Evolutionary conservation across 2,113 vertebrate species (phyloP), one percentile per base, ranked within the genome.

Genomic region (Larimichthys crocea): DNA sequence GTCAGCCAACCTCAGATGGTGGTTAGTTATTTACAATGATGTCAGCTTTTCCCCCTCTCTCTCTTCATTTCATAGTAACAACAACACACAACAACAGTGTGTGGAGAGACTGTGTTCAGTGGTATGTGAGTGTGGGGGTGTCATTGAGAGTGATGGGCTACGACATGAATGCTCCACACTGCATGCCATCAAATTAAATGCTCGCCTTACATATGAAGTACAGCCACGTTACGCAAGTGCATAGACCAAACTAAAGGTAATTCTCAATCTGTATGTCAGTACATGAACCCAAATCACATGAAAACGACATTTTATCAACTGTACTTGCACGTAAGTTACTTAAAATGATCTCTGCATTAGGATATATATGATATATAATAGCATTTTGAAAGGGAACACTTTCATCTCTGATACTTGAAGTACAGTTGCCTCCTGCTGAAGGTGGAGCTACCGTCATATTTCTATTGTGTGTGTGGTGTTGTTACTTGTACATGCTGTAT

Each of bases 1-100:
- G 63, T 56, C 91, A 66, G 79, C 66, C 73, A 56, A 20, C 77
- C 9, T 26, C 67, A 86, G 44, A 77, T 75, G 68, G 53, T 70
- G 73, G 86, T 88, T 79, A 87, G 79, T 87, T 87, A 86, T 92
- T 88, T 79, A 88, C 78, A 76, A 19, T 31, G 57, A 66, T 65
- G 63, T 71, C 76, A 83, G 57, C 59, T 15, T 24, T 64, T 44
- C 15, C 20, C 44, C n/a, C 12, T 10, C 17, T 15, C 16, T 29
- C 16, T 11, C 48, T 29, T 29, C 48, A 44, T 74, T 71, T 89
- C 22, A 46, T 67, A 68, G 55, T 19, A 61, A 66, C 68, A 64
- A 66, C 70, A 44, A 59, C 71, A 31, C 59, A 79, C 60, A 76
- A 66, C 46, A 80, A 61, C 71, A 22, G 44, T 62, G 73, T 69